A percentile compares a stretch with the other conserved stretches of the same genome.
These are phyloP conservation scores for Emydura subglobosa DNA, from an alignment of 2,113 vertebrate genomes.

Conservation along the genomic window DNA sequence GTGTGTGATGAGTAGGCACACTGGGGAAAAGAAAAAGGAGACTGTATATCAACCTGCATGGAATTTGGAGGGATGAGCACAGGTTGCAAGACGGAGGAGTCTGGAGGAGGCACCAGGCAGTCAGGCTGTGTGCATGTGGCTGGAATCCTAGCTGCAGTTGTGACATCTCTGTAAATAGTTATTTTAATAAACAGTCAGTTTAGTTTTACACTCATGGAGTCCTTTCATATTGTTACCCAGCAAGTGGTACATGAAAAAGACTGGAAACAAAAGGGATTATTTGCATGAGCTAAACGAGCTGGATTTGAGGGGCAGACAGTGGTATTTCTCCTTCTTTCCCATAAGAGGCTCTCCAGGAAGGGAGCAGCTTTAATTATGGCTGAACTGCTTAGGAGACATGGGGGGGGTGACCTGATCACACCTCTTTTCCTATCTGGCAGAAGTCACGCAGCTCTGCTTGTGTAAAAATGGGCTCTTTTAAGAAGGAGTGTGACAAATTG, in stretches of 20 bases:
- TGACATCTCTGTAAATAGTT: not conserved
- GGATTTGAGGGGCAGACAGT: accelerated
- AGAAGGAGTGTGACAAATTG: not conserved
- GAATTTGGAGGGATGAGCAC: not conserved
- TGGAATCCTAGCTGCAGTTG: not conserved
- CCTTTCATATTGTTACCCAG: not conserved
- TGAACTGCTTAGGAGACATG: not conserved
- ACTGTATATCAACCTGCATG: not conserved
- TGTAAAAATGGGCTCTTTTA: not conserved
- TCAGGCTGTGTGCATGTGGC: not conserved
- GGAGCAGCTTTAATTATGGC: accelerated
- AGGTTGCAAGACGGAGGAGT: not conserved
- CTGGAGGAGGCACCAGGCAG: not conserved
- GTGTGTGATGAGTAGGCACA: not conserved
- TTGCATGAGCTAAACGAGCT: accelerated
- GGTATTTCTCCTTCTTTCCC: not conserved
- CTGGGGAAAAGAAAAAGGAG: too few species aligned
- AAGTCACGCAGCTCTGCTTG: not conserved
- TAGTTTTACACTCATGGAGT: not conserved
- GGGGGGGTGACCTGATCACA: accelerated
- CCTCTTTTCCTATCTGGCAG: not conserved
- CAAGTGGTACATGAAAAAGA: not conserved
- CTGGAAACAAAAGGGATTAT: accelerated
- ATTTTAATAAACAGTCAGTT: not conserved
- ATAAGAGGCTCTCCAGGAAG: not conserved